These are phyloP conservation scores for Aphaenogaster rudis DNA, from an alignment of 1,140 invertebrate species.

Conservation along the genomic window DNA sequence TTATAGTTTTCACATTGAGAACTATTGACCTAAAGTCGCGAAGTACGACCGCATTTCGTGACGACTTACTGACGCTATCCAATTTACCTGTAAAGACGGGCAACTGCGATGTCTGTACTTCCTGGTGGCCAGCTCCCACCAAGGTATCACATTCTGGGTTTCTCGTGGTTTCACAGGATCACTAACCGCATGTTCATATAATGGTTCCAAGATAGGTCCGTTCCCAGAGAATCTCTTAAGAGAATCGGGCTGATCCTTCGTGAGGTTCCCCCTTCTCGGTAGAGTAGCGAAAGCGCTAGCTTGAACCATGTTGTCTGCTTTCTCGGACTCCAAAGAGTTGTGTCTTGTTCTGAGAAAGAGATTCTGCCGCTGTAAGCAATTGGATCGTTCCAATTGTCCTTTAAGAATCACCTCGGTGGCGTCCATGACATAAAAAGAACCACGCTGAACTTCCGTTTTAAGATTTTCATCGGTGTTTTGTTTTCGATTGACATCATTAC, in stretches of 20 bases:
- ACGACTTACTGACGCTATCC: too few species aligned
- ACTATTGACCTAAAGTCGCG: not conserved
- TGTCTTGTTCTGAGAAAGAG: slow-evolving; percentile 69
- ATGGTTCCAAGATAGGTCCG: slow-evolving; percentile 83
- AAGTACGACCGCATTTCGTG: not conserved
- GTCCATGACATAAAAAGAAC: slow-evolving; percentile 75
- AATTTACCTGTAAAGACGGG: slow-evolving; percentile 89
- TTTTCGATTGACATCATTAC: slow-evolving; percentile 70
- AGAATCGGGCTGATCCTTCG: slow-evolving; percentile 73
- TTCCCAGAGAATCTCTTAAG: slow-evolving; percentile 82
- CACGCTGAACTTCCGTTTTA: not conserved
- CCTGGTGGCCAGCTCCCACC: slow-evolving; percentile 94
- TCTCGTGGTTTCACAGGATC: slow-evolving; percentile 82
- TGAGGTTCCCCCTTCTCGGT: slow-evolving; percentile 75
- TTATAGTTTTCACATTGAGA: slow-evolving; percentile 14
- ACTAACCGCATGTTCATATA: slow-evolving; percentile 85
- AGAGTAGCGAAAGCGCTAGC: slow-evolving; percentile 78
- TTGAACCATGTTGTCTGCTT: slow-evolving; percentile 50
- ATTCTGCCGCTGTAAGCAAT: slow-evolving; percentile 40
- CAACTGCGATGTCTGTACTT: slow-evolving; percentile 91
- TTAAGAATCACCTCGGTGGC: slow-evolving; percentile 82
- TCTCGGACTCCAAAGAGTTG: slow-evolving; percentile 76
- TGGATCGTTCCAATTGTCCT: slow-evolving; percentile 72
- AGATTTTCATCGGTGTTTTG: slow-evolving; percentile 3
- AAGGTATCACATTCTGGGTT: slow-evolving; percentile 88